Evolutionary conservation across 2,888 invertebrate species (phyloP).

Genomic region (Thecophora atra): DNA sequence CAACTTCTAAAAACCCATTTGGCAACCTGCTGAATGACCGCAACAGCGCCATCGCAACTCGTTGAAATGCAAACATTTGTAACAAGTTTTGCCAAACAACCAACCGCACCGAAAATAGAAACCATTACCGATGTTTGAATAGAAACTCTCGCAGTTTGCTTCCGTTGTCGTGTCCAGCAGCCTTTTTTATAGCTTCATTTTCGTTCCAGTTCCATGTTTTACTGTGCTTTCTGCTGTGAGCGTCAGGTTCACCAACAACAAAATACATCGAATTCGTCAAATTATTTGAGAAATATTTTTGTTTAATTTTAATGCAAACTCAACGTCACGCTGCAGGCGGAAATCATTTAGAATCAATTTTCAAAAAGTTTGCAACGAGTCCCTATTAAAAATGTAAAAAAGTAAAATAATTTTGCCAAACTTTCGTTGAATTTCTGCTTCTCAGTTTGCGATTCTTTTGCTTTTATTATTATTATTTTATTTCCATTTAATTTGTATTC

Average conservation of each 20-base stretch:
- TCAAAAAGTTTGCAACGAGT: neutral
- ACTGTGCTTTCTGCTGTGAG: neutral
- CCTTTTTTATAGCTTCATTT: neutral
- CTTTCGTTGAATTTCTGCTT: no score
- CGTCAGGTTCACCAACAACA: slow-evolving; percentile 2
- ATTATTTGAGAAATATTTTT: slow-evolving; percentile 34
- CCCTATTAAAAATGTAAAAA: no score
- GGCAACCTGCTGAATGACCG: neutral
- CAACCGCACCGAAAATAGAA: neutral
- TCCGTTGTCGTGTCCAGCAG: no score
- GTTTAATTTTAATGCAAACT: slow-evolving; percentile 34
- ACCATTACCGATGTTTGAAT: neutral
- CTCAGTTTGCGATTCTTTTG: no score
- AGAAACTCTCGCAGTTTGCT: neutral
- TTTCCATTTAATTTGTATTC: no score
- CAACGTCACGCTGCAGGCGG: slow-evolving; percentile 19
- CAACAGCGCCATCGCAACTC: neutral
- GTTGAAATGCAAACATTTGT: slow-evolving; percentile 1
- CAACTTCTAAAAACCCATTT: neutral
- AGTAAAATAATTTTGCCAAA: no score
- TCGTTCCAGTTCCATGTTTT: neutral
- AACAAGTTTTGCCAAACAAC: neutral
- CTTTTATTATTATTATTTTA: no score
- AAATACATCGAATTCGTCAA: neutral
- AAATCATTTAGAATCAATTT: slow-evolving; percentile 26